A percentile compares a stretch with the other conserved stretches of the same genome.
These are phyloP conservation scores for Cyprinodon variegatus DNA, from an alignment of 2,113 vertebrate species.

Conservation along the genomic window DNA sequence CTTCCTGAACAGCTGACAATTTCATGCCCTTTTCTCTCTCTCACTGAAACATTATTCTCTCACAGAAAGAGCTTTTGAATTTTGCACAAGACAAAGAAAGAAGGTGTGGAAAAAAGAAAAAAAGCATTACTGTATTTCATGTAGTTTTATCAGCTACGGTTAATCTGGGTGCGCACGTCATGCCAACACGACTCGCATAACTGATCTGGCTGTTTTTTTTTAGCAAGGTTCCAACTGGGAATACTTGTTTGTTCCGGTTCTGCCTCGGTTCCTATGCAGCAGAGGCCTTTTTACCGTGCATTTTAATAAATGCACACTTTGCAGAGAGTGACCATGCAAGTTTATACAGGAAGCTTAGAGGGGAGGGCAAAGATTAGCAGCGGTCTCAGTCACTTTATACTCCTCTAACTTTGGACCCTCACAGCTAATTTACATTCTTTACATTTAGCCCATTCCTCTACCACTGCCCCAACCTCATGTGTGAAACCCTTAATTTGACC, in stretches of 20 bases:
- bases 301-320: conserved; percentile 23
- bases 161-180: not conserved
- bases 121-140: not conserved
- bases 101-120: not conserved
- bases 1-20: conserved; percentile 44
- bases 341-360: conserved; percentile 39
- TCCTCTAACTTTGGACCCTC: not conserved
- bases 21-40: conserved; percentile 40
- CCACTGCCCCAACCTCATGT: not conserved
- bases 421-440: conserved; percentile 59
- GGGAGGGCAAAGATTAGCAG: conserved; percentile 18
- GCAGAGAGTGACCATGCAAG: conserved; percentile 24
- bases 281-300: conserved; percentile 32
- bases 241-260: conserved; percentile 48
- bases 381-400: conserved; percentile 46
- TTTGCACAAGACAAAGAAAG: not conserved
- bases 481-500: conserved; percentile 4
- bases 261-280: conserved; percentile 10
- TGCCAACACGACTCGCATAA: conserved; percentile 29
- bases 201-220: conserved; percentile 38
- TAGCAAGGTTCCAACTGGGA: conserved; percentile 23
- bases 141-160: not conserved
- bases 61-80: not conserved
- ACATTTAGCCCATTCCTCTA: conserved; percentile 35
- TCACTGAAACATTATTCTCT: not conserved